Evolutionary conservation across 2,797 vertebrate genomes (phyloP).

Genomic region (Crenuchus spilurus): DNA sequence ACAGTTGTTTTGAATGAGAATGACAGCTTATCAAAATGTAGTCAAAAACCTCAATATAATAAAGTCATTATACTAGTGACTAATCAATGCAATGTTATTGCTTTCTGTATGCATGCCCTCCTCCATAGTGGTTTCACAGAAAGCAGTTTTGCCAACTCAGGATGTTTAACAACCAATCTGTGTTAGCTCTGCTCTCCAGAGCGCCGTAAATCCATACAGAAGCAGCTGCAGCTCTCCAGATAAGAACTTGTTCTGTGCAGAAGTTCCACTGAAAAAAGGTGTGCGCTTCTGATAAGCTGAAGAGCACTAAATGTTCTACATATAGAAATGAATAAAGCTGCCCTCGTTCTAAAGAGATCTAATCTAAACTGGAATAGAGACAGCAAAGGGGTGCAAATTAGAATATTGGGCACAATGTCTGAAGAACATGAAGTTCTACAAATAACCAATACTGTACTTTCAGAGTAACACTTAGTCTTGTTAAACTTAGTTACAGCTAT

Average conservation of each 20-base stretch:
- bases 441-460: background rate
- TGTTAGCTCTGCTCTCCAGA: slow-evolving; percentile 55
- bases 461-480: no score
- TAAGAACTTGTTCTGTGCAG: slow-evolving; percentile 35
- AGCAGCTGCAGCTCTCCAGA: slow-evolving; percentile 36
- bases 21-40: no score
- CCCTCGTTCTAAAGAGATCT: slow-evolving; percentile 4
- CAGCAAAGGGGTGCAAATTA: background rate
- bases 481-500: no score
- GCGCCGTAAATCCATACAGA: slow-evolving; percentile 29
- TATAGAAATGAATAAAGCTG: slow-evolving; percentile 21
- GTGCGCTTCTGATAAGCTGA: slow-evolving; percentile 29
- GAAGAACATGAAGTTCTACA: background rate
- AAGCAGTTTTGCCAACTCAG: slow-evolving; percentile 11
- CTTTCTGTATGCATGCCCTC: no score
- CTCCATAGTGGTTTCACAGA: background rate
- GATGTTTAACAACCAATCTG: slow-evolving; percentile 40
- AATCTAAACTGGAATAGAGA: background rate
- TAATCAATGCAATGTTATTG: background rate
- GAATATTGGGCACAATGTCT: background rate
- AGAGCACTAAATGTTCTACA: slow-evolving; percentile 15
- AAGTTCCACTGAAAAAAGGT: slow-evolving; percentile 25
- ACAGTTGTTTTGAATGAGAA: no score
- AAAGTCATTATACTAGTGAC: background rate
- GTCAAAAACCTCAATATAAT: no score